Base-by-base conservation (phyloP, 92 coral and sea anemone species). In the Bergia puertoricense region DNA sequence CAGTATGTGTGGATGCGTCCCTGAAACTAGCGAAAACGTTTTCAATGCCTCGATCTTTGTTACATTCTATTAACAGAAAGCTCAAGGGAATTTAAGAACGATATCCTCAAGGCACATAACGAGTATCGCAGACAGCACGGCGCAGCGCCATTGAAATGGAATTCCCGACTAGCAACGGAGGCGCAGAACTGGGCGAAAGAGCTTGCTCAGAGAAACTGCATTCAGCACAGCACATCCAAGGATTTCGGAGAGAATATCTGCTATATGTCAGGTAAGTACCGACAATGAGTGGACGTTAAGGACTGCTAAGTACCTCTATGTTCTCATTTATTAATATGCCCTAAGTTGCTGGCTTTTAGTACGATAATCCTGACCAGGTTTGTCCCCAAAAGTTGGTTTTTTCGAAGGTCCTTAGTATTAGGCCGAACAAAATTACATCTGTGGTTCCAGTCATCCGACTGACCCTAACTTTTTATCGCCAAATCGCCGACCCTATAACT, bases 221-320 rank as follows among this genome's bases (percentile, higher is more conserved):
- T 94, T 76, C 96, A 94, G 67, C 96, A 94, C 82, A 85, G 93
- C 74, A 76, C 95, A 81, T 94, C 98, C 11, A 93, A 94, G 68
- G 99, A 97, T 74, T 94, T 92, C 79, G 99, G 99, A 51, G 99
- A 97, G 89, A 97, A 96, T 80, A 95, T 97, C 66, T 98, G 96
- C 72, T 97, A 95, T 81, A 95, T 93, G 98, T 94, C 98, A 73
- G 99, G 99, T 95, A 89, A 84, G 36, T 45, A 6, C 41, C 40
- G 9, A 9, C 40, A 45, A 3, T 54, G 18, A 54, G 59, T 10
- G 59, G 59, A 6, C 14, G 18, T 54, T 11, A 54, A 11, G 10
- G 16, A 2, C 14, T 0, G 51, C 51, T 46, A 46, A 7, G 6
- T 46, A 7, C 51, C 51, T 46, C 51, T 6, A 46, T 8, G 8